These are phyloP conservation scores for Nannoperca obscura DNA, from an alignment of 2,797 vertebrate genomes.

Conservation along the genomic window DNA sequence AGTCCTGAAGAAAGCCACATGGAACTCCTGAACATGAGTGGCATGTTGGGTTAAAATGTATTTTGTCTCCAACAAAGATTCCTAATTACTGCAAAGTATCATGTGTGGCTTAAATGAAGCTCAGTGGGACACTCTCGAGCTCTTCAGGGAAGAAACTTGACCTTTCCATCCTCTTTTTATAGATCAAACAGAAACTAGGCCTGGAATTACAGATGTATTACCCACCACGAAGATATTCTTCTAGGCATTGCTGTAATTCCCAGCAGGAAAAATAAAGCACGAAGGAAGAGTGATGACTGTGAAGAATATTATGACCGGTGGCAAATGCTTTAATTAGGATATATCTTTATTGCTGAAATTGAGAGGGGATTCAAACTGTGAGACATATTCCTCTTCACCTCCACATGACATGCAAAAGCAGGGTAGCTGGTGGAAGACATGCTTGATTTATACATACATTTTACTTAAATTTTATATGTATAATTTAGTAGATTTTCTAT, in stretches of 20 bases:
- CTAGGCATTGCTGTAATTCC: constrained; percentile 14
- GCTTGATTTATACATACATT: constrained; percentile 6
- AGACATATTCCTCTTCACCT: constrained; percentile 8
- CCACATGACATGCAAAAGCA: not conserved
- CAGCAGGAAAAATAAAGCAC: constrained; percentile 20
- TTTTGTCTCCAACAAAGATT: constrained; percentile 22
- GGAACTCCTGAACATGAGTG: not conserved
- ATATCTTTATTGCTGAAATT: constrained; percentile 27
- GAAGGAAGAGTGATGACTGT: constrained; percentile 17
- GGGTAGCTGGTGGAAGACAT: constrained; percentile 1
- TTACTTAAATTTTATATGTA: constrained; percentile 6
- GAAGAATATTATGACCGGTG: constrained; percentile 32
- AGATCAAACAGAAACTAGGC: constrained; percentile 37
- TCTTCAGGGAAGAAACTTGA: constrained; percentile 35
- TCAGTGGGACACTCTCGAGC: constrained; percentile 13
- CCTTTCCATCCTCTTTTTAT: constrained; percentile 37
- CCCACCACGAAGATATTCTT: constrained; percentile 9
- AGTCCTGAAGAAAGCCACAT: not conserved
- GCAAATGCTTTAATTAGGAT: constrained; percentile 45
- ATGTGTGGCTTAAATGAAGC: constrained; percentile 12
- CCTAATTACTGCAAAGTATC: constrained; percentile 36
- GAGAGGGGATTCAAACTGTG: constrained; percentile 17
- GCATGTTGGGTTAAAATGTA: constrained; percentile 10
- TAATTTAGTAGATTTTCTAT: constrained; percentile 2
- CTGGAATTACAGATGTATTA: constrained; percentile 35